These are phyloP conservation scores for Megalops cyprinoides DNA, from an alignment of 2,797 vertebrate species.

Conservation along the genomic window DNA sequence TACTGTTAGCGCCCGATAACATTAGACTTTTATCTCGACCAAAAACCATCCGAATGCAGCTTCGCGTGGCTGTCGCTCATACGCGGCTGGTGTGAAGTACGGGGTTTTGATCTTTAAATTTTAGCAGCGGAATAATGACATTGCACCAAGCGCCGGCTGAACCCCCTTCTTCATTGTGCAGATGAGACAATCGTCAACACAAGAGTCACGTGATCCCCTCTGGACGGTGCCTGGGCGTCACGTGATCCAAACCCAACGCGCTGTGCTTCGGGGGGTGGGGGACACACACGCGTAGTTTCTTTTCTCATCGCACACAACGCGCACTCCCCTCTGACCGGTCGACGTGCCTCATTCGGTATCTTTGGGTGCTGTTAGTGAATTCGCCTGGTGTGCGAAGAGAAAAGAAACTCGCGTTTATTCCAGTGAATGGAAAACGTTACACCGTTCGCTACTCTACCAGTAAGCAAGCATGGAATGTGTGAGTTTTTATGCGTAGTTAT, in stretches of 20 bases:
- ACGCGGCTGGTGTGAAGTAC: background rate
- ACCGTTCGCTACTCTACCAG: no score
- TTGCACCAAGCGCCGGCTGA: slow-evolving; percentile 57
- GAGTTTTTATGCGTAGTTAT: no score
- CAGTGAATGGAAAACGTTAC: background rate
- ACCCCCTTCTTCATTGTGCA: slow-evolving; percentile 44
- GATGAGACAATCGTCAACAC: slow-evolving; percentile 68
- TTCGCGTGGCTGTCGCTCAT: slow-evolving; percentile 15
- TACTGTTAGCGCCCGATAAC: slow-evolving; percentile 34
- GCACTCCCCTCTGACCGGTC: background rate
- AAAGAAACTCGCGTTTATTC: background rate
- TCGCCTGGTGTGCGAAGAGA: background rate
- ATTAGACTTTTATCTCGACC: slow-evolving; percentile 30
- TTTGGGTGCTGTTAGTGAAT: background rate
- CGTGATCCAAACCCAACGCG: slow-evolving; percentile 49
- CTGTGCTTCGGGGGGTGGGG: background rate
- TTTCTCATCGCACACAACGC: background rate
- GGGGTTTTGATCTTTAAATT: slow-evolving; percentile 1
- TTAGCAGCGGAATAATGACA: slow-evolving; percentile 62
- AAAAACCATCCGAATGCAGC: slow-evolving; percentile 30
- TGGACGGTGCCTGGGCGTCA: slow-evolving; percentile 48
- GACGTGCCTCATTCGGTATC: background rate
- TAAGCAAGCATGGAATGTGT: no score
- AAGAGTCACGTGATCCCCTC: slow-evolving; percentile 66
- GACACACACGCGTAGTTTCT: background rate